These are phyloP conservation scores for Pluvianellus socialis DNA, from an alignment of 2,113 vertebrate species.

Conservation along the genomic window DNA sequence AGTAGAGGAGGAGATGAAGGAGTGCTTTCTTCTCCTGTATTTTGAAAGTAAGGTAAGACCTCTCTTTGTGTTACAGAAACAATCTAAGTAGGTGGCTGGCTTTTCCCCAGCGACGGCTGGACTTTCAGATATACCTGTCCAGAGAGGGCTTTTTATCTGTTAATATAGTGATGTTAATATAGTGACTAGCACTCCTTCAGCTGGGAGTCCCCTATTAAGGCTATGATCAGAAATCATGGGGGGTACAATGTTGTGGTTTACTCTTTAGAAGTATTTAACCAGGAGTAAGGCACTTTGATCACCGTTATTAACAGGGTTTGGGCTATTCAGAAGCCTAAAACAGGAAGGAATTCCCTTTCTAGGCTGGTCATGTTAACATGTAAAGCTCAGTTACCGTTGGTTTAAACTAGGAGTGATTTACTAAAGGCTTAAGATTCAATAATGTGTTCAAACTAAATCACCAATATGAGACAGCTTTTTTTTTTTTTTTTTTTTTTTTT, in stretches of 20 bases:
- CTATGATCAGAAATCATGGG: not conserved
- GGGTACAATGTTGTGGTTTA: not conserved
- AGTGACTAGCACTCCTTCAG: not conserved
- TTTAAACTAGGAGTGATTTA: not conserved
- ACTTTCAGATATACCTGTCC: not conserved
- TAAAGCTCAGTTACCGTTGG: not conserved
- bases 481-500: not conserved
- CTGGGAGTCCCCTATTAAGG: not conserved
- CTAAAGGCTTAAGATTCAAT: not conserved
- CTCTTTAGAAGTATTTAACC: not conserved
- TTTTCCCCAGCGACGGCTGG: fast-evolving
- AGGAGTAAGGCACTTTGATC: not conserved
- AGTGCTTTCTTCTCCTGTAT: not conserved
- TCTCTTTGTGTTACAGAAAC: not conserved
- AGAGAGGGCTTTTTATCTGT: not conserved
- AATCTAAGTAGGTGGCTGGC: not conserved
- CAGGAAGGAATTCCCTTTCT: not conserved
- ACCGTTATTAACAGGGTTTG: not conserved
- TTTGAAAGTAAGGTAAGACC: not conserved
- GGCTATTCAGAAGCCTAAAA: not conserved
- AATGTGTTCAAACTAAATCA: not conserved
- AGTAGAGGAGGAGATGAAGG: not conserved
- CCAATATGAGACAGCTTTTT: not conserved
- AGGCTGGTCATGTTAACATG: not conserved
- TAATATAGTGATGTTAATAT: not conserved